Conservation (phyloP, 2,797 vertebrate species). For the Aotus griseimembra region DNA sequence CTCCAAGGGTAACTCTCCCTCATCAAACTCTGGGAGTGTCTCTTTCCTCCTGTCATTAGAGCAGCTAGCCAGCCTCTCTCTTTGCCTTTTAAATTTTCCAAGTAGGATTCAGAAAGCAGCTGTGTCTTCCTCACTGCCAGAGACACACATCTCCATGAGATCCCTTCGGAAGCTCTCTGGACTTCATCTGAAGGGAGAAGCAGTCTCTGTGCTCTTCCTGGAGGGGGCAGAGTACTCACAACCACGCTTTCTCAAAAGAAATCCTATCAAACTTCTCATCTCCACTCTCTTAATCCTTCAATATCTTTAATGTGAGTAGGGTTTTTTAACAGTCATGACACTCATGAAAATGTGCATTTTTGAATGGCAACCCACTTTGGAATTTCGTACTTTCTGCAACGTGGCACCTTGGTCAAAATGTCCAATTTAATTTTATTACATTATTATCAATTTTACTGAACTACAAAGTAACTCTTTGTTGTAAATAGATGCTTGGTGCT, state of each 20-base stretch:
- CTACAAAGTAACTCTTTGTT: neutral
- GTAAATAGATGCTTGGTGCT: no score
- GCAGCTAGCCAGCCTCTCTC: neutral
- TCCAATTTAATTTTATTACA: neutral
- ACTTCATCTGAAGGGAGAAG: neutral
- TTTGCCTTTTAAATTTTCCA: neutral
- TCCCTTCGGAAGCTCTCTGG: neutral
- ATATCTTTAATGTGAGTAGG: neutral
- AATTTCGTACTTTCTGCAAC: neutral
- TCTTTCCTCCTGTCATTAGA: neutral
- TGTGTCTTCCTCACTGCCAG: neutral
- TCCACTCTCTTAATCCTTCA: neutral
- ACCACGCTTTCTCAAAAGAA: neutral
- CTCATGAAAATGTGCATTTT: neutral
- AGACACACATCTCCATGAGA: neutral
- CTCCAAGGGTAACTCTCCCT: neutral
- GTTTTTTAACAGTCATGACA: neutral
- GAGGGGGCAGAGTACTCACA: accelerated
- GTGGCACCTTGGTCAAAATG: neutral
- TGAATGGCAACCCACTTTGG: neutral
- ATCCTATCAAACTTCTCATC: neutral
- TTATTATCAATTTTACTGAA: neutral
- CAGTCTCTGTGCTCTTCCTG: neutral
- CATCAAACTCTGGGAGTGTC: neutral
- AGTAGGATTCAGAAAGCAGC: neutral